Percentiles rank a stretch among this genome's conserved stretches.
Evolutionary conservation across 2,113 vertebrate species (phyloP).

Genomic region (Melozone crissalis): DNA sequence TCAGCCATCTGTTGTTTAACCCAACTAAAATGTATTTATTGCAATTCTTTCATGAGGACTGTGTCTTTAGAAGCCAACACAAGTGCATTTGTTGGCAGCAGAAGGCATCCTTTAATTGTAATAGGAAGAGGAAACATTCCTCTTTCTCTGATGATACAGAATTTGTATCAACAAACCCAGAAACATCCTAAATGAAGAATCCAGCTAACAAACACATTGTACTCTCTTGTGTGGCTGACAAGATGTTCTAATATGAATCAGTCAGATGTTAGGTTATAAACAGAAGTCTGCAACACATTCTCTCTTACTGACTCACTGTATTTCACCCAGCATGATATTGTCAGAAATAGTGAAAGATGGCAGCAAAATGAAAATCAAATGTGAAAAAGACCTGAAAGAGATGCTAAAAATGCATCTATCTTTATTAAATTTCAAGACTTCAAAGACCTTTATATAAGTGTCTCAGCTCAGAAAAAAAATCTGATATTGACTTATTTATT

Average conservation of each 20-base stretch:
- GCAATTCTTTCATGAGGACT: conserved; percentile 47
- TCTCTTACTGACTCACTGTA: background rate
- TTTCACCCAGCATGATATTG: background rate
- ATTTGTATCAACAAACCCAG: background rate
- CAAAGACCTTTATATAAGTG: background rate
- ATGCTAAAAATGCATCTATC: background rate
- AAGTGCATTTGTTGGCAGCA: background rate
- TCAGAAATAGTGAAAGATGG: conserved; percentile 1
- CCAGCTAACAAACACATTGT: background rate
- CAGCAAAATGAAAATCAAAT: background rate
- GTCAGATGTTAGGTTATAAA: conserved; percentile 35
- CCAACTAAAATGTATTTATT: conserved; percentile 67
- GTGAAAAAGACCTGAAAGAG: background rate
- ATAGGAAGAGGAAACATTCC: background rate
- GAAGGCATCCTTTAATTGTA: background rate
- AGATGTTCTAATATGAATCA: conserved; percentile 2
- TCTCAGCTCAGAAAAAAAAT: background rate
- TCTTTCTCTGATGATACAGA: background rate
- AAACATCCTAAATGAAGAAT: background rate
- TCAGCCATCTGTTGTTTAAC: conserved; percentile 74
- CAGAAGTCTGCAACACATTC: background rate
- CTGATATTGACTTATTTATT: background rate
- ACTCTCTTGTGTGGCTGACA: background rate
- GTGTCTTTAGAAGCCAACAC: conserved; percentile 53
- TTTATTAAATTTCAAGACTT: background rate